Conservation (phyloP, 2,113 vertebrate species). For the Engraulis encrasicolus region DNA sequence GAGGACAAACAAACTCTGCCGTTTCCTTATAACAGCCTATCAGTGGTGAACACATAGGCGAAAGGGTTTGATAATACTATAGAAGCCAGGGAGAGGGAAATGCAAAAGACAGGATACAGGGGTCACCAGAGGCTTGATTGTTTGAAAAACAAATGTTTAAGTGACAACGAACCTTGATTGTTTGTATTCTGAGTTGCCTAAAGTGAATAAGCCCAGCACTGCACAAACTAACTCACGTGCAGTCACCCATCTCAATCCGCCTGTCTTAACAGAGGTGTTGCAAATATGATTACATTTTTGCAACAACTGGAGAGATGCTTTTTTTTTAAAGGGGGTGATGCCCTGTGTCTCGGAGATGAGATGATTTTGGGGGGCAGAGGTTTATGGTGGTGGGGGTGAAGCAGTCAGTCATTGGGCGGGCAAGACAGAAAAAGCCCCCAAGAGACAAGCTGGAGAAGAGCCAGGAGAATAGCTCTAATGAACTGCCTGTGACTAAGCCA, state of each 20-base stretch:
- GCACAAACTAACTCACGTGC: not conserved
- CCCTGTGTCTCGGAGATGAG: conserved; percentile 41
- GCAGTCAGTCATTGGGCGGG: conserved; percentile 12
- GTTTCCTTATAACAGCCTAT: not conserved
- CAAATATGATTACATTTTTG: not conserved
- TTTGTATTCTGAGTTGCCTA: not conserved
- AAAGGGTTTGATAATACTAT: too few relatives aligned
- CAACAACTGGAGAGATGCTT: not conserved
- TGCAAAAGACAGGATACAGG: not conserved
- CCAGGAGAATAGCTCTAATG: conserved; percentile 56
- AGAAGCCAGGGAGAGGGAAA: not conserved
- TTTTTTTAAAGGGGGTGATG: not conserved
- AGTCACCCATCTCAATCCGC: not conserved
- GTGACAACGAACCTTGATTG: not conserved
- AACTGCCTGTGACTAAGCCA: conserved; percentile 53
- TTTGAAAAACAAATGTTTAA: conserved; percentile 40
- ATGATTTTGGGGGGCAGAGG: not conserved
- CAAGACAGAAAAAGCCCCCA: conserved; percentile 37
- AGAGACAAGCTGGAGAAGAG: conserved; percentile 45
- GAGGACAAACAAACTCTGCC: too few relatives aligned
- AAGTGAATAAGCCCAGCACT: not conserved
- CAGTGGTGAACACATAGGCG: not conserved
- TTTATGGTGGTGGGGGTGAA: conserved; percentile 4
- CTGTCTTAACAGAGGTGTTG: not conserved
- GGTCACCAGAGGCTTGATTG: conserved; percentile 32